A percentile compares a stretch with the other conserved stretches of the same genome.
Evolutionary conservation across 2,113 vertebrate species (phyloP).

Genomic region (Lepus americanus): DNA sequence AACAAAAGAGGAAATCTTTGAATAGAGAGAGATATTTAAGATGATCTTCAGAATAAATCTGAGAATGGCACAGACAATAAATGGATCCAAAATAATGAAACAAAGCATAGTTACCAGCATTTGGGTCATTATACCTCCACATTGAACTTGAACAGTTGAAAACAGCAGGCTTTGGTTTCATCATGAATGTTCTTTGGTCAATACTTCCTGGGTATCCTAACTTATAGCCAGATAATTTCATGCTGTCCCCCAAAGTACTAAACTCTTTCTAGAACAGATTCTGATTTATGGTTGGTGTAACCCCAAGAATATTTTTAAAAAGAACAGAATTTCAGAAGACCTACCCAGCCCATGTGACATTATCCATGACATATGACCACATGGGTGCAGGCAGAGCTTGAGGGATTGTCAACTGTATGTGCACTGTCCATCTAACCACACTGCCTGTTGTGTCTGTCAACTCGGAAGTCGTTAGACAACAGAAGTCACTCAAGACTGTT

Average conservation of each 20-base stretch:
- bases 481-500: not conserved
- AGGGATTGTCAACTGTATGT: not conserved
- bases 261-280: slow-evolving; percentile 30
- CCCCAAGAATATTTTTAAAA: slow-evolving; percentile 42
- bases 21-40: not conserved
- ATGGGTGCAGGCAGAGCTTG: not conserved
- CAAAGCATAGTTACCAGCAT: not conserved
- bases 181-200: not conserved
- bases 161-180: not conserved
- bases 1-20: not conserved
- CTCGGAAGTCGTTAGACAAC: slow-evolving; percentile 25
- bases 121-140: not conserved
- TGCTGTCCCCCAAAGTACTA: not conserved
- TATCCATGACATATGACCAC: slow-evolving; percentile 41
- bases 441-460: slow-evolving; percentile 59
- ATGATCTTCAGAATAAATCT: slow-evolving; percentile 15
- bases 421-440: not conserved
- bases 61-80: not conserved
- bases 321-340: slow-evolving; percentile 30
- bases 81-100: not conserved
- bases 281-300: slow-evolving; percentile 63
- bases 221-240: slow-evolving; percentile 4
- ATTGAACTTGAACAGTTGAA: not conserved
- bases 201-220: not conserved
- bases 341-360: not conserved